Percentiles rank a stretch among this genome's conserved stretches.
Evolutionary conservation across 2,113 vertebrate species (phyloP).

Genomic region (Cromileptes altivelis): DNA sequence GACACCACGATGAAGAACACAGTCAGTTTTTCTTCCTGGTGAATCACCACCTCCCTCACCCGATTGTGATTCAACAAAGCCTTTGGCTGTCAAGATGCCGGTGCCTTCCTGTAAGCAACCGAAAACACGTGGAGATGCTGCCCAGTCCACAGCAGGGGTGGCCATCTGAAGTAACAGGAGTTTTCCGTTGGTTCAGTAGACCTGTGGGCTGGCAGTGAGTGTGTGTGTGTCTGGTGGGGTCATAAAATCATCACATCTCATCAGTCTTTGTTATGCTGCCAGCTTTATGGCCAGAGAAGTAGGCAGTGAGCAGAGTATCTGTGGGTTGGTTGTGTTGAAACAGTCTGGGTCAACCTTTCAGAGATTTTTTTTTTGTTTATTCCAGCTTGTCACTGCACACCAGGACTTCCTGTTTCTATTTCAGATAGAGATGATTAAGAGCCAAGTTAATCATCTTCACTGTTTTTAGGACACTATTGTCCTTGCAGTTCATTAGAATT

Average conservation of each 20-base stretch:
- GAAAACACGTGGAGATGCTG: conserved; percentile 37
- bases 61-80: conserved; percentile 46
- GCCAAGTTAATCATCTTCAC: conserved; percentile 18
- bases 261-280: conserved; percentile 37
- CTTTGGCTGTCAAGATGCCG: conserved; percentile 47
- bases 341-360: conserved; percentile 23
- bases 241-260: conserved; percentile 43
- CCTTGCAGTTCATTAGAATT: not conserved
- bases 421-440: not conserved
- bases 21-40: conserved; percentile 41
- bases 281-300: conserved; percentile 19
- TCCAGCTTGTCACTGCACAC: conserved; percentile 22
- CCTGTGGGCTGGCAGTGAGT: conserved; percentile 46
- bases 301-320: conserved; percentile 18
- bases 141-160: conserved; percentile 48
- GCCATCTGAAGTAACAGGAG: conserved; percentile 49
- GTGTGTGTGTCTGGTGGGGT: conserved; percentile 31
- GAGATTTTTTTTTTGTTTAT: conserved; percentile 25
- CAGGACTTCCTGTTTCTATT: conserved; percentile 25
- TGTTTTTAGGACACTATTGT: not conserved
- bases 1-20: conserved; percentile 22
- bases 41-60: conserved; percentile 32
- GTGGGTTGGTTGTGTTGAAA: conserved; percentile 42
- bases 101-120: conserved; percentile 44
- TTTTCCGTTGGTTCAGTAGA: conserved; percentile 39